phyloP scores from a whole-genome alignment of 2,797 vertebrate genomes.

The Stomatorhinus walkeri region DNA sequence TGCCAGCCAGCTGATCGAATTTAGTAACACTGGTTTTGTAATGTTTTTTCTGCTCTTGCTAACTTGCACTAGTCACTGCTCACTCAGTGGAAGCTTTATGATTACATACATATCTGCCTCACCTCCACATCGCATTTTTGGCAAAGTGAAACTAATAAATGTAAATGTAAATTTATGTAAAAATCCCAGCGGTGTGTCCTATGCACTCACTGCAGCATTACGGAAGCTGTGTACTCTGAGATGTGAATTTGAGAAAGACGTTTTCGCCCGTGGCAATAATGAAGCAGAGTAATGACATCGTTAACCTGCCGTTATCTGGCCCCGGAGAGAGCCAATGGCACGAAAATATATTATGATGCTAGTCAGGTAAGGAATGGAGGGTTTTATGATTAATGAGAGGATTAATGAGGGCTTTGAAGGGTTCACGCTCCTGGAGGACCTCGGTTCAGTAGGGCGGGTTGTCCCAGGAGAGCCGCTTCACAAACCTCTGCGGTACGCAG shows the following conservation, averaged over 20 bases:
- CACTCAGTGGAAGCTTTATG: background rate
- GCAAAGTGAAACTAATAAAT: background rate
- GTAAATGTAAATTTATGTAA: background rate
- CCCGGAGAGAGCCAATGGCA: background rate
- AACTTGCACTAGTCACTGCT: background rate
- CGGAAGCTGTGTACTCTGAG: background rate
- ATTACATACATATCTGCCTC: background rate
- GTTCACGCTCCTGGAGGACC: background rate
- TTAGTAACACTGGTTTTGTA: background rate
- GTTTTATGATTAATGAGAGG: background rate
- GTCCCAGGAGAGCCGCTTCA: background rate
- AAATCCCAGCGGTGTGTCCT: background rate
- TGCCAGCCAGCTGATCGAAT: background rate
- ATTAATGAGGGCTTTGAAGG: background rate
- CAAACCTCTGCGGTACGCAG: background rate
- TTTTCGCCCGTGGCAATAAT: background rate
- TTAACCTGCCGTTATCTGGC: background rate
- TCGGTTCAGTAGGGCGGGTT: background rate
- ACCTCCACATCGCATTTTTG: background rate
- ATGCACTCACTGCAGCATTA: background rate
- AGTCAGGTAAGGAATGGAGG: background rate
- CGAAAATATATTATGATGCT: background rate
- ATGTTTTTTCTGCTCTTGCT: background rate
- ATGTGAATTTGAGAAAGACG: background rate
- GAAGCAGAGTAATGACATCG: background rate